phyloP scores from a whole-genome alignment of 2,797 vertebrate species.

The Petrocephalus sullivani region DNA sequence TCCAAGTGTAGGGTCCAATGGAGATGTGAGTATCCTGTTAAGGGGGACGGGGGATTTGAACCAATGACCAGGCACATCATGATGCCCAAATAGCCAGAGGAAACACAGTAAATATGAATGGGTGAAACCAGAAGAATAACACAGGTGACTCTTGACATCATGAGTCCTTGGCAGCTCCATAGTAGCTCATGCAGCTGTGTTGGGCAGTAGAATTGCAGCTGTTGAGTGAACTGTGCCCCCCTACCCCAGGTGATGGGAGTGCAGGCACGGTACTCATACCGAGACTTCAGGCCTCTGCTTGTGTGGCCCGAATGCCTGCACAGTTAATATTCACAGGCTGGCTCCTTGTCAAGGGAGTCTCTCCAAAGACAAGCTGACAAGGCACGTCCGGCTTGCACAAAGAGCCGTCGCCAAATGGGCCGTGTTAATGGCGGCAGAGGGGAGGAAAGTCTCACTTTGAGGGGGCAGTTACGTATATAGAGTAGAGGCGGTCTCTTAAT shows the following conservation, averaged over 20 bases:
- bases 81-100: not conserved
- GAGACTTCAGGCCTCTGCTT: conserved; percentile 45
- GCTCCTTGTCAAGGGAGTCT: conserved; percentile 57
- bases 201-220: not conserved
- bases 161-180: not conserved
- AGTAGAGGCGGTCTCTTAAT: conserved; percentile 57
- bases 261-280: conserved; percentile 49
- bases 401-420: conserved; percentile 55
- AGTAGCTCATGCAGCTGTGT: not conserved
- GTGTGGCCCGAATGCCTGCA: conserved; percentile 71
- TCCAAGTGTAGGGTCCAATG: not conserved
- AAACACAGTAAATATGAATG: not conserved
- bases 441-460: conserved; percentile 48
- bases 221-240: not conserved
- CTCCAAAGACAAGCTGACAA: conserved; percentile 66
- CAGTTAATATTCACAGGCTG: conserved; percentile 70
- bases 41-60: not conserved
- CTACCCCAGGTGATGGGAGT: conserved; percentile 55
- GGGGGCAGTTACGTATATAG: conserved; percentile 57
- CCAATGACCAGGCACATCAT: not conserved
- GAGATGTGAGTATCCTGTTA: not conserved
- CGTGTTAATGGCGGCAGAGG: conserved; percentile 56
- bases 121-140: not conserved
- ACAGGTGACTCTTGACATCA: not conserved
- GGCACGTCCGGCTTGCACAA: conserved; percentile 59